Base-by-base conservation (phyloP, 2,797 vertebrate species). In the Holocentrus rufus region DNA sequence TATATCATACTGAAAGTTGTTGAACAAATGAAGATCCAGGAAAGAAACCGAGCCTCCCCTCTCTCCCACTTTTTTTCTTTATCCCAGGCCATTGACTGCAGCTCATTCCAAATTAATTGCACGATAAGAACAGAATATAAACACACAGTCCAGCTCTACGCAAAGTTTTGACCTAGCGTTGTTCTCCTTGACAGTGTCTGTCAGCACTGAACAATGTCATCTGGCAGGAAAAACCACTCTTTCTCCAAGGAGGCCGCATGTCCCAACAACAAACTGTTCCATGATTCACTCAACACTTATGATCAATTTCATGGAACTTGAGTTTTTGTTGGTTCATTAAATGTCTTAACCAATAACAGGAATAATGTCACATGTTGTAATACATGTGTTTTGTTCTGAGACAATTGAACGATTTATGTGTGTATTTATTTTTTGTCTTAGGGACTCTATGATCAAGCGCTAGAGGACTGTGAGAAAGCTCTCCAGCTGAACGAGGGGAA, bases 401-500 rank as follows among this genome's bases (percentile, higher is more conserved):
- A 1, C 47, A 0, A 15, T 44, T 44, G 1, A 44, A 22, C 9
- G 31, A 0, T 66, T 42, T 36, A 63, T 47, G 55, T 62, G 6
- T 54, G 31, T 34, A 34, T 34, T 34, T 34, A 34, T 34, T 34
- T 8, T 22, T 23, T 20, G 66, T 31, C n/a, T n/a, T 0, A 99
- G 98, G 95, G 96, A 14, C 92, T 95, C 61, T 94, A 95, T 62
- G 95, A 98, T 78, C 94, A 96, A 87, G 96, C 96, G 59, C 77
- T 99, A 55, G 95, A 95, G 88, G 97, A 98, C 87, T 98, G 97
- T 88, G 95, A 96, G 85, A 92, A 94, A 76, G 95, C 95, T 66
- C 94, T 99, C 84, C 91, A 89, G 27, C 59, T 97, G 77, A 98
- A 99, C 49, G 93, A 95, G 58, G 92, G 93, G 70, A 98, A 98